Evolutionary conservation across 2,113 vertebrate genomes (phyloP), one percentile per base, ranked within the genome.

Genomic region (Lasiurus cinereus): DNA sequence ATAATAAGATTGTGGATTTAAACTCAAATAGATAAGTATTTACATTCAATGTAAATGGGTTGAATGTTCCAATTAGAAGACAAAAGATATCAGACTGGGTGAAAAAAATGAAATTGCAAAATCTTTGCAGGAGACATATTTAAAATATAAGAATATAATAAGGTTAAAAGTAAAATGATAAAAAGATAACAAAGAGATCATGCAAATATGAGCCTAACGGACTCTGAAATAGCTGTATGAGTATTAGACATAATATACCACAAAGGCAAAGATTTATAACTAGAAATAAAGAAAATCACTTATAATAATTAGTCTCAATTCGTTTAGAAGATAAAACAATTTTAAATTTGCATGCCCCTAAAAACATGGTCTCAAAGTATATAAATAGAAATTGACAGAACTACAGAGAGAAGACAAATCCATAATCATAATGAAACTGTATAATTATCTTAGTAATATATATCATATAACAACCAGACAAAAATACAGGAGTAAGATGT

Each of bases 401-500:
- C 46, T 83, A 52, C 43, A 94, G 70, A 43, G 48, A 95, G 66
- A 92, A 92, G 36, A 94, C 18, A 87, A 90, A 95, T 92, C 84
- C 76, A 76, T 70, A 96, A 94, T 62, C 36, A 84, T 80, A 87
- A 80, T 52, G 46, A 92, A 95, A 82, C 22, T 89, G 31, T 89
- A 24, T 69, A 54, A 95, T 91, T 94, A 83, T 72, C 64, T 96
- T 70, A 76, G 48, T 82, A 93, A 88, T 29, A 11, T 56, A 21
- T 56, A 56, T 21, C 54, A 56, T 56, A 39, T 39, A 93, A 92
- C 14, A 36, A 96, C 29, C 13, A 80, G 70, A 87, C 76, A 69
- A 87, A 84, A 80, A 39, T 46, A 88, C 31, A 48, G 27, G 15
- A 76, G 12, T 69, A 88, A 94, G 72, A 92, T 31, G 9, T 70